phyloP scores from a whole-genome alignment of 2,113 vertebrate species.

The Merops nubicus region DNA sequence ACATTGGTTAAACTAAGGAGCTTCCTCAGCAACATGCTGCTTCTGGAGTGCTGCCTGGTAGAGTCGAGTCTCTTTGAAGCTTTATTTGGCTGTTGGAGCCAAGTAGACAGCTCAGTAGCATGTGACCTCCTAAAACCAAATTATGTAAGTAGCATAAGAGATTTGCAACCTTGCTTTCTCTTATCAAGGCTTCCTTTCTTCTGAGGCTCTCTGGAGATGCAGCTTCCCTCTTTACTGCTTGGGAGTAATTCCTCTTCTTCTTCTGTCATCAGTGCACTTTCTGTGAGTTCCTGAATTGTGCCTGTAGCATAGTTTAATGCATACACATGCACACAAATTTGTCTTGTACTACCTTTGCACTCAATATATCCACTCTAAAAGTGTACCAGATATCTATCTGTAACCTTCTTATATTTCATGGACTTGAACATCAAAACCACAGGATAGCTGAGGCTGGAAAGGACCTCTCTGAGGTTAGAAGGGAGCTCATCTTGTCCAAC shows the following conservation, averaged over 20 bases:
- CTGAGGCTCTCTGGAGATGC: background rate
- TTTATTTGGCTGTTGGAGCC: background rate
- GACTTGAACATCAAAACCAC: background rate
- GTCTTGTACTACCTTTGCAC: background rate
- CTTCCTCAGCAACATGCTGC: background rate
- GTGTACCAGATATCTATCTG: background rate
- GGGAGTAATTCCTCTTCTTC: background rate
- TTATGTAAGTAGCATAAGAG: background rate
- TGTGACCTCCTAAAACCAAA: background rate
- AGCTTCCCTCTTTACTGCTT: background rate
- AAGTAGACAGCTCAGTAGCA: background rate
- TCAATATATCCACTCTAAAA: background rate
- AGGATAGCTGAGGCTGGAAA: background rate
- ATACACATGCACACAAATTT: fast-evolving
- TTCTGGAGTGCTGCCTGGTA: background rate
- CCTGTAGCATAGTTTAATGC: background rate
- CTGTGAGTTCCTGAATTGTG: background rate
- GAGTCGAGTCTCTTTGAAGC: background rate
- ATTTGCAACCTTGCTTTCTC: background rate
- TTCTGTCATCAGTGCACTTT: background rate
- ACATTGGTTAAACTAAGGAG: background rate
- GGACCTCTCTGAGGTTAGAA: background rate
- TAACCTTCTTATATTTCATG: background rate
- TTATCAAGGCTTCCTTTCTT: background rate
- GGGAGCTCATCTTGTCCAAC: background rate